Percentiles rank a stretch among this genome's conserved stretches.
Conservation (phyloP, 2,888 invertebrate species). For the Lasioglossum oenotherae region DNA sequence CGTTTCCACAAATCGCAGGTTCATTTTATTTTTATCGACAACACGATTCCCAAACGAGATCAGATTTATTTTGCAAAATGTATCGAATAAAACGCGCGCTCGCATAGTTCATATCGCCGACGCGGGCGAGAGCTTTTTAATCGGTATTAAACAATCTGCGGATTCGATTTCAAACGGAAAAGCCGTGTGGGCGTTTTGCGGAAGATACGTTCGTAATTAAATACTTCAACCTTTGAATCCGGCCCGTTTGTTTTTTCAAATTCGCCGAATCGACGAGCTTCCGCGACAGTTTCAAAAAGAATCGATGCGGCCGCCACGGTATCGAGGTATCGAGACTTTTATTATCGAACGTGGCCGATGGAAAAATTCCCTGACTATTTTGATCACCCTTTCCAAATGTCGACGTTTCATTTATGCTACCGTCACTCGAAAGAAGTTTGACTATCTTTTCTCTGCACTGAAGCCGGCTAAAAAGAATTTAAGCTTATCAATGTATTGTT, state of each 20-base stretch:
- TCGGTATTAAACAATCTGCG: background rate
- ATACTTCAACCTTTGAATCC: slow-evolving; percentile 1
- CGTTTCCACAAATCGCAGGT: background rate
- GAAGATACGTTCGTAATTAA: background rate
- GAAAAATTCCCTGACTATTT: background rate
- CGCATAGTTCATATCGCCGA: background rate
- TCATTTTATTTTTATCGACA: background rate
- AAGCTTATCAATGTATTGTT: too few relatives aligned
- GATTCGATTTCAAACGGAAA: background rate
- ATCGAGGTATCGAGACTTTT: background rate
- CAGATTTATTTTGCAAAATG: slow-evolving; percentile 5
- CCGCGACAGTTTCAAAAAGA: background rate
- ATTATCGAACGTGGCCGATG: background rate
- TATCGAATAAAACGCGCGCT: background rate
- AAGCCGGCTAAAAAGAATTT: too few relatives aligned
- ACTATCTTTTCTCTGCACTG: too few relatives aligned
- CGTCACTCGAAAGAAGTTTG: too few relatives aligned
- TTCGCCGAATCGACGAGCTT: background rate
- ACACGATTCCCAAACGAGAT: background rate
- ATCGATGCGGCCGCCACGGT: background rate
- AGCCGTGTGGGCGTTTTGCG: background rate
- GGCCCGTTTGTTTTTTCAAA: background rate
- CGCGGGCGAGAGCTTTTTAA: background rate
- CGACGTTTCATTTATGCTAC: too few relatives aligned
- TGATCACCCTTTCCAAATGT: background rate